Evolutionary conservation across 2,888 invertebrate genomes (phyloP).

Genomic region (Danaus chrysippus): DNA sequence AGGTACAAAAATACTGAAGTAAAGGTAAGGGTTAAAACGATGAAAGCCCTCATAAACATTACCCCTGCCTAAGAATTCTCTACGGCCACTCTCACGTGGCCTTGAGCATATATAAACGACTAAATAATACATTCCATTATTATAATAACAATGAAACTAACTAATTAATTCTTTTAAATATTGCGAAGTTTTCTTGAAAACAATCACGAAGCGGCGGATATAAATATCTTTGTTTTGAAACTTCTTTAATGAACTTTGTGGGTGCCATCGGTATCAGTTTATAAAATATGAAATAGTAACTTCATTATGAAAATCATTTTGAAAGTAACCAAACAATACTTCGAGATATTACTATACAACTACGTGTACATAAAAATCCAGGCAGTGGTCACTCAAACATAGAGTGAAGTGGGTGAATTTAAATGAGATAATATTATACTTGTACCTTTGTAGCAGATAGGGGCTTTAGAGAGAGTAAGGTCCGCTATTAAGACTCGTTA

Average conservation of each 20-base stretch:
- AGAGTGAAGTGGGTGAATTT: constrained; percentile 1
- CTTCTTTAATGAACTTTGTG: not conserved
- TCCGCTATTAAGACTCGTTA: constrained; percentile 21
- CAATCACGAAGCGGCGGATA: not conserved
- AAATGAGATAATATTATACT: constrained; percentile 9
- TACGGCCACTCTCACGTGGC: constrained; percentile 21
- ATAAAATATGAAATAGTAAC: not conserved
- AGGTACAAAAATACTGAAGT: constrained; percentile 24
- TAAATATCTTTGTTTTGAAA: not conserved
- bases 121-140: not conserved
- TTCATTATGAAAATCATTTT: no score
- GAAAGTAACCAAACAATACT: not conserved
- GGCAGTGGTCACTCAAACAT: constrained; percentile 2
- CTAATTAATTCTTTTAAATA: not conserved
- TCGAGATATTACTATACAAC: not conserved
- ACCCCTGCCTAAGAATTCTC: constrained; percentile 35
- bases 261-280: no score
- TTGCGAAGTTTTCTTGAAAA: no score
- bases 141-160: constrained; percentile 6
- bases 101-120: constrained; percentile 1
- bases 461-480: constrained; percentile 18
- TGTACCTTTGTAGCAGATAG: constrained; percentile 12
- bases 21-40: constrained; percentile 39
- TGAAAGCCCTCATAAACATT: constrained; percentile 41
- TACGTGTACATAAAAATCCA: not conserved